Evolutionary conservation across 2,888 invertebrate genomes (phyloP), one percentile per base, ranked within the genome.

Genomic region (Ormyrus labotus): DNA sequence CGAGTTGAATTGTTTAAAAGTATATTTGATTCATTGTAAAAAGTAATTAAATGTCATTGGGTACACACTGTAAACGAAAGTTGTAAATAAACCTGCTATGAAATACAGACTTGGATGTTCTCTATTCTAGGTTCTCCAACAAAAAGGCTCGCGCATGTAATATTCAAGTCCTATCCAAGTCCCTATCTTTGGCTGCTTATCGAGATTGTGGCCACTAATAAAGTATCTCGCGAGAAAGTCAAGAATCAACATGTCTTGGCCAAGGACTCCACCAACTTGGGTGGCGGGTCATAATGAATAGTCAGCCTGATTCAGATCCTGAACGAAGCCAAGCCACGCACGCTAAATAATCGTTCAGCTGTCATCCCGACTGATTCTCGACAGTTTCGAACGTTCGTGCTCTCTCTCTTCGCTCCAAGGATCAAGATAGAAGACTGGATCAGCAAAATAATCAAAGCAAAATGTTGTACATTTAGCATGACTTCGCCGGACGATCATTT

Each of bases 111-210:
- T 74, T 61, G 70, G 58, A 58, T 81, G 72, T 78, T 78, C 60
- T 85, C 73, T 83, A 85, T 89, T 91, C 81, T 88, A 92, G 93
- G 93, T 97, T 87, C 93, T 98, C 88, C 98, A 98, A 91, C 97
- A 97, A 91, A 97, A 97, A 92, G 98, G 97, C 86, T 97, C 97
- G 87, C 94, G 97, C 89, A 98, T 98, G 97, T 98, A 96, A 92
- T 88, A 86, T 79, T 73, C 76, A 53, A 77, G 71, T 55, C 13
- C 63, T 45, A 76, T 80, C 73, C 79, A 69, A 51, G 76, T 82
- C 77, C 73, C 79, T 68, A 80, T 82, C 76, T 64, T 76, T 64
- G 79, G 78, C 69, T 79, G 82, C 34, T 70, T 78, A 13, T 58
- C 81, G 34, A 75, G 72, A 72, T 69, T 81, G 76, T 81, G 81